Evolutionary conservation across 2,797 vertebrate species (phyloP).

Genomic region (Sebastes iracundus): DNA sequence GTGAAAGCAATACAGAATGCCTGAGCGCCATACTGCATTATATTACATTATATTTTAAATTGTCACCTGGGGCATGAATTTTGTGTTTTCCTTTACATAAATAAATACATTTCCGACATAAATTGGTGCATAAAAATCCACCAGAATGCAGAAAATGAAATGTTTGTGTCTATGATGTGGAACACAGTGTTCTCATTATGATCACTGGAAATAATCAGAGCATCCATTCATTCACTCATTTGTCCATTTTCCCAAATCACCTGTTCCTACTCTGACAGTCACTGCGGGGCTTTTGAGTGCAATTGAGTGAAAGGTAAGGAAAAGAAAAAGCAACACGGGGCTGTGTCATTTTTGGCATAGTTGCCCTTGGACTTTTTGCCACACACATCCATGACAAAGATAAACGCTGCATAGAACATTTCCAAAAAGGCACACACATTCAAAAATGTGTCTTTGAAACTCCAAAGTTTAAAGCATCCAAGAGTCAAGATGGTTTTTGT

Average conservation of each 20-base stretch:
- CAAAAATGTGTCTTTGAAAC: not conserved
- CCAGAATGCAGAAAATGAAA: not conserved
- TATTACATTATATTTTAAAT: too few species aligned
- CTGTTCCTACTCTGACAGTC: not conserved
- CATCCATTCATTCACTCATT: not conserved
- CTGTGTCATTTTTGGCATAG: not conserved
- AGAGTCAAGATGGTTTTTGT: not conserved
- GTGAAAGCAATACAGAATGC: too few species aligned
- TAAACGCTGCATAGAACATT: not conserved
- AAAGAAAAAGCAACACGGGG: not conserved
- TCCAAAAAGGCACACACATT: not conserved
- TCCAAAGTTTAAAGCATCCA: not conserved
- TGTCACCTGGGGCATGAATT: too few species aligned
- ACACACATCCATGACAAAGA: not conserved
- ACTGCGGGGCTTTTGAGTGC: not conserved
- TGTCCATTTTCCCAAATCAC: not conserved
- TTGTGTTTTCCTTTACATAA: too few species aligned
- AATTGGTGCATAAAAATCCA: not conserved
- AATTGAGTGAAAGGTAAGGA: not conserved
- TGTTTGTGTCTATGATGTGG: not conserved
- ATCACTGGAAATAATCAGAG: constrained; percentile 10
- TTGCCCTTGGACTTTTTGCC: not conserved
- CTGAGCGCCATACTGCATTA: too few species aligned
- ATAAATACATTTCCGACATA: not conserved
- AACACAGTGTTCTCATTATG: constrained; percentile 24